Conservation (phyloP, 1,140 invertebrate species). For the Drosophila nikananu region DNA sequence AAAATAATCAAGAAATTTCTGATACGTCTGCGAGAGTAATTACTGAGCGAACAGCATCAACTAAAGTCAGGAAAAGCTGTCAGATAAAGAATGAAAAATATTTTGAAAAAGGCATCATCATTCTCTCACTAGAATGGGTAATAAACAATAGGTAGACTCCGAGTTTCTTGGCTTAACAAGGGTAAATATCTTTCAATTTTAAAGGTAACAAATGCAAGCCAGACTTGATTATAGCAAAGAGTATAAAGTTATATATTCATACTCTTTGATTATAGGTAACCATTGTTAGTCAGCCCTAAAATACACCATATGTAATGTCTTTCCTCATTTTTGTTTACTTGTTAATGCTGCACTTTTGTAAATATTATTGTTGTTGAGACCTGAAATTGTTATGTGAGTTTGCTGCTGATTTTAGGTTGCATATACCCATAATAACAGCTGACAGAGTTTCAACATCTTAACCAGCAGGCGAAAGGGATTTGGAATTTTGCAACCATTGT, state of each 20-base stretch:
- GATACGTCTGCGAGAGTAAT: conserved; percentile 16
- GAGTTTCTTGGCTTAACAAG: background rate
- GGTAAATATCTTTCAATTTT: conserved; percentile 5
- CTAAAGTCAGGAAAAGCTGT: background rate
- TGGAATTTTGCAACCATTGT: background rate
- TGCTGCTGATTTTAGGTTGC: conserved; percentile 3
- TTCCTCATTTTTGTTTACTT: conserved; percentile 3
- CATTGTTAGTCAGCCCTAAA: background rate
- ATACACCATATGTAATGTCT: too few relatives aligned
- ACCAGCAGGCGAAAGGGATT: conserved; percentile 5
- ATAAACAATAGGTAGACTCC: background rate
- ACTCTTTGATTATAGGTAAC: too few relatives aligned
- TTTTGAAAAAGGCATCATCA: background rate
- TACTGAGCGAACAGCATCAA: conserved; percentile 11
- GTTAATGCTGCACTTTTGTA: background rate
- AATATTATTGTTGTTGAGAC: conserved; percentile 5
- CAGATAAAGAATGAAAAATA: background rate
- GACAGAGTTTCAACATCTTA: background rate
- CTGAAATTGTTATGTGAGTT: conserved; percentile 7
- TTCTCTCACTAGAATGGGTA: background rate
- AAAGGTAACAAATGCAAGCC: background rate
- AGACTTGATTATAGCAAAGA: background rate
- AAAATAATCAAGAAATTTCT: conserved; percentile 23
- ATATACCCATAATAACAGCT: background rate
- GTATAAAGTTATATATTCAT: too few relatives aligned